Evolutionary conservation across 2,113 vertebrate genomes (phyloP).

Genomic region (Toxotes chatareus): DNA sequence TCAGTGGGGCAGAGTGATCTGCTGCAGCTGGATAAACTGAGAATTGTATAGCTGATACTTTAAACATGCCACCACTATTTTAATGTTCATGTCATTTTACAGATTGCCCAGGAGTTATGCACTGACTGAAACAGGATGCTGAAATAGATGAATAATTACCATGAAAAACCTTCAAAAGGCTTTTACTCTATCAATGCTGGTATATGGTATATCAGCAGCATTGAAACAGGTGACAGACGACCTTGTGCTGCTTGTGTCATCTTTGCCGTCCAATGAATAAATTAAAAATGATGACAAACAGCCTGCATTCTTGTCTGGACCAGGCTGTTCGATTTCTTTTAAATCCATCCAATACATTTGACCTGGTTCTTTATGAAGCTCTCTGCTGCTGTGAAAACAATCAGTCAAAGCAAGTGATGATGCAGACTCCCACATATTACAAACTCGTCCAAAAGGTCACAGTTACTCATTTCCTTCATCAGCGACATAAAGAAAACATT

Average conservation of each 20-base stretch:
- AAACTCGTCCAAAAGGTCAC: constrained; percentile 58
- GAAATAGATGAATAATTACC: background rate
- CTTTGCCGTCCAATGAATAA: background rate
- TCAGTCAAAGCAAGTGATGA: constrained; percentile 39
- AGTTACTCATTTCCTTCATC: constrained; percentile 54
- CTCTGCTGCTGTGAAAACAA: constrained; percentile 24
- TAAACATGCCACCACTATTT: background rate
- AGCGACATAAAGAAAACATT: constrained; percentile 16
- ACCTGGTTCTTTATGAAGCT: constrained; percentile 13
- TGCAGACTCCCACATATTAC: constrained; percentile 48
- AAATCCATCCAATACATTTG: background rate
- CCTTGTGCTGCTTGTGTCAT: background rate
- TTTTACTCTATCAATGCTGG: background rate
- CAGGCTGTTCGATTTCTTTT: background rate
- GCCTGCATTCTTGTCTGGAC: background rate
- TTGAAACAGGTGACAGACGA: background rate
- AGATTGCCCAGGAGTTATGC: background rate
- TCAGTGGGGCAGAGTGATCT: background rate
- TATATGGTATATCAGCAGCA: background rate
- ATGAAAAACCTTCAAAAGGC: background rate
- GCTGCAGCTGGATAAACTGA: background rate
- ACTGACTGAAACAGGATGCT: background rate
- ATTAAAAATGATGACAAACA: background rate
- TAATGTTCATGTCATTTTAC: background rate
- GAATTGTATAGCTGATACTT: background rate